These are phyloP conservation scores for Poecile montanus DNA, from an alignment of 2,797 vertebrate genomes.

Conservation along the genomic window DNA sequence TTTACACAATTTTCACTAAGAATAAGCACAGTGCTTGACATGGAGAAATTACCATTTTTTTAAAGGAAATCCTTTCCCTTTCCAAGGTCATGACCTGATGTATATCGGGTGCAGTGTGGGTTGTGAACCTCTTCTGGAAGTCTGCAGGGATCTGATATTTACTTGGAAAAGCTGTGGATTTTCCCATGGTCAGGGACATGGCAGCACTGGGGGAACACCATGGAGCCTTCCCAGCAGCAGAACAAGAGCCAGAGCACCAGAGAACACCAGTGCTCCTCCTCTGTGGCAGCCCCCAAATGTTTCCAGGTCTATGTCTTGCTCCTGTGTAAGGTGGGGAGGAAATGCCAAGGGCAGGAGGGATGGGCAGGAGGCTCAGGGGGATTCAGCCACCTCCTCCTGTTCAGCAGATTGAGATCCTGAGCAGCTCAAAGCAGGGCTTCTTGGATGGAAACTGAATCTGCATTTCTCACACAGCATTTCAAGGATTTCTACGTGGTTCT, in stretches of 20 bases:
- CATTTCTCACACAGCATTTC: not conserved
- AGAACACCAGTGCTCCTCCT: not conserved
- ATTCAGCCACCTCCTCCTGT: fast-evolving
- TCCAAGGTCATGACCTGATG: not conserved
- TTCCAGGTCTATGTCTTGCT: not conserved
- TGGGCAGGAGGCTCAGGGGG: fast-evolving
- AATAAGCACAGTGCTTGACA: not conserved
- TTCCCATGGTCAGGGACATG: fast-evolving
- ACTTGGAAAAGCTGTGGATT: fast-evolving
- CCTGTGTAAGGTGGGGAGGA: fast-evolving
- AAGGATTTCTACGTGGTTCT: not conserved
- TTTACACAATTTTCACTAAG: not conserved
- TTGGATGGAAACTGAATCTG: not conserved
- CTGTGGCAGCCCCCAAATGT: fast-evolving
- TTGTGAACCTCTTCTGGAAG: not conserved
- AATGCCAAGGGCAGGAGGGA: not conserved
- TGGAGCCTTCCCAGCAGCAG: not conserved
- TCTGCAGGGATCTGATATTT: not conserved
- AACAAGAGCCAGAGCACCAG: not conserved
- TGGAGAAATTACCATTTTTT: not conserved
- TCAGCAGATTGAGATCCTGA: not conserved
- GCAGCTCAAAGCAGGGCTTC: not conserved
- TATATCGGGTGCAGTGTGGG: fast-evolving
- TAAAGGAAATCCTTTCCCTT: not conserved
- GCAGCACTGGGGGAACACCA: fast-evolving